Evolutionary conservation across 2,113 vertebrate genomes (phyloP).

Genomic region (Megaceryle maxima): DNA sequence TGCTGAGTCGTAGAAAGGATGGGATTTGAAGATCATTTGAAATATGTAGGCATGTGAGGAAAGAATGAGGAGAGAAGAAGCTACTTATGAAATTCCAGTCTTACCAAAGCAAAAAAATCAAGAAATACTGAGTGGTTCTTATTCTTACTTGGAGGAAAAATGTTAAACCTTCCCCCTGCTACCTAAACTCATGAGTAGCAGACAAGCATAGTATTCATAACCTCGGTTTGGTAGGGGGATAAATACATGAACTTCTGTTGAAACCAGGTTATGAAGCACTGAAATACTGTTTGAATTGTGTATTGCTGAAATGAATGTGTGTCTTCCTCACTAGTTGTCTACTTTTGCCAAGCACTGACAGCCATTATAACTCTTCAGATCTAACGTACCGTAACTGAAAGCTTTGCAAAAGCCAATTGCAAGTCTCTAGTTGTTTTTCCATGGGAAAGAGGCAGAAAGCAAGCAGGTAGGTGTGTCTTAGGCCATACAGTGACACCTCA

Average conservation of each 20-base stretch:
- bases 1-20: constrained; percentile 1
- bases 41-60: neutral
- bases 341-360: neutral
- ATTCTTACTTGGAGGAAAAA: neutral
- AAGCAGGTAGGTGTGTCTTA: neutral
- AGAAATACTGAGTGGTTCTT: neutral
- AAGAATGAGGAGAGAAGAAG: neutral
- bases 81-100: neutral
- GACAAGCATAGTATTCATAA: neutral
- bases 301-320: neutral
- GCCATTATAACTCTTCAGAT: neutral
- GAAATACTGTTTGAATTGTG: neutral
- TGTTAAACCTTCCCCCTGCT: neutral
- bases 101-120: neutral
- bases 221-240: neutral
- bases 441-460: neutral
- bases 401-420: neutral
- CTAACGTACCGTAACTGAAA: neutral
- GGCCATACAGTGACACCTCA: neutral
- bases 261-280: neutral
- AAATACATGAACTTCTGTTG: neutral
- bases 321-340: neutral
- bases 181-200: neutral
- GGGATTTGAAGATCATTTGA: neutral
- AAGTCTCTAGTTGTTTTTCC: neutral